These are phyloP conservation scores for Eupithecia pulchellata DNA, from an alignment of 2,888 invertebrate species.

Conservation along the genomic window DNA sequence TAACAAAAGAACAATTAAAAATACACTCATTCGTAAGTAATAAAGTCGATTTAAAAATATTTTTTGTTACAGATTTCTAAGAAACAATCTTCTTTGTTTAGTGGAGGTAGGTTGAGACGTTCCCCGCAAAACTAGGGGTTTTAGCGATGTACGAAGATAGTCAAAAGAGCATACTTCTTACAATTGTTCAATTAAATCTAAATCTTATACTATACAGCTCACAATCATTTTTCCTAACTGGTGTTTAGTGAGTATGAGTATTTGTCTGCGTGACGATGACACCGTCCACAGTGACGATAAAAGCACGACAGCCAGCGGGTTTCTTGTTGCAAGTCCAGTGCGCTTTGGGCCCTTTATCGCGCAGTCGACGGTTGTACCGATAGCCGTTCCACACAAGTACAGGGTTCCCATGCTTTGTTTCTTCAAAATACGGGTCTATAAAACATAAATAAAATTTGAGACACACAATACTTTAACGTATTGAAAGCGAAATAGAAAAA, in stretches of 20 bases:
- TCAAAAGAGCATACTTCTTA: too few species aligned
- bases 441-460: slow-evolving; percentile 2
- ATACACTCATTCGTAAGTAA: background rate
- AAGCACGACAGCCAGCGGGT: slow-evolving; percentile 18
- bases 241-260: slow-evolving; percentile 10
- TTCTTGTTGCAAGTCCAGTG: slow-evolving; percentile 30
- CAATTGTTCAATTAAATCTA: background rate
- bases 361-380: slow-evolving; percentile 13
- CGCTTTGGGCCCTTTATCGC: slow-evolving; percentile 4
- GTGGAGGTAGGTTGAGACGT: too few species aligned
- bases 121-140: background rate
- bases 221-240: background rate
- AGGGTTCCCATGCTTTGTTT: slow-evolving; percentile 17
- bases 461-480: background rate
- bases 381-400: slow-evolving; percentile 20
- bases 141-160: background rate
- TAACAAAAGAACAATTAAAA: background rate
- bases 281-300: slow-evolving; percentile 17
- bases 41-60: background rate
- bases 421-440: slow-evolving; percentile 17
- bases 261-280: slow-evolving; percentile 5
- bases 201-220: too few species aligned
- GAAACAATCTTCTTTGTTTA: too few species aligned
- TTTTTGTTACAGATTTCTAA: too few species aligned
- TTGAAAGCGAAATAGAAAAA: background rate